Evolutionary conservation across 1,140 invertebrate genomes (phyloP).

Genomic region (Muscidifurax raptorellus): DNA sequence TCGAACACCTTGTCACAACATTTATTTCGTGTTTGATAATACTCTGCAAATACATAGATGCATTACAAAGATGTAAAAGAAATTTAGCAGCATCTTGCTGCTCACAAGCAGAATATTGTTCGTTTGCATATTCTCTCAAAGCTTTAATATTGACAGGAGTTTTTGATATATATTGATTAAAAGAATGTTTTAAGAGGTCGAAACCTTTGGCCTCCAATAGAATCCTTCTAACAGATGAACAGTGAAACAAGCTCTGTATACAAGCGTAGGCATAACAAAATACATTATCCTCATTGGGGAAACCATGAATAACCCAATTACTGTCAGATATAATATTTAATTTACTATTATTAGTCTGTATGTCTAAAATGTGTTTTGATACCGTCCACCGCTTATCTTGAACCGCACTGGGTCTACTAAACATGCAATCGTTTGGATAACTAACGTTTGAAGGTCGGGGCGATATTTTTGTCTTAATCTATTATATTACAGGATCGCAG

Average conservation of each 20-base stretch:
- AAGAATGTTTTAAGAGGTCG: neutral
- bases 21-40: neutral
- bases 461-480: constrained; percentile 55
- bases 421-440: constrained; percentile 31
- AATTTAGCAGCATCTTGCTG: too few species aligned
- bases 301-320: constrained; percentile 45
- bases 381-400: constrained; percentile 3
- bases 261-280: constrained; percentile 53
- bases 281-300: constrained; percentile 48
- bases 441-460: constrained; percentile 49
- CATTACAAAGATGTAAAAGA: neutral
- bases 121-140: neutral
- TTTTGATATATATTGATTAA: neutral
- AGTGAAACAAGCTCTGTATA: constrained; percentile 53
- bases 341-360: neutral
- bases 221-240: neutral
- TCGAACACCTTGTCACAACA: neutral
- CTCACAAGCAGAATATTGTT: neutral
- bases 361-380: constrained; percentile 18
- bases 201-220: neutral
- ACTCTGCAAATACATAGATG: neutral
- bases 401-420: constrained; percentile 23
- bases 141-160: neutral
- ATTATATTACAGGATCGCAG: constrained; percentile 62
- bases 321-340: constrained; percentile 60